Evolutionary conservation across 2,797 vertebrate species (phyloP), one percentile per base, ranked within the genome.

Genomic region (Tapera naevia): DNA sequence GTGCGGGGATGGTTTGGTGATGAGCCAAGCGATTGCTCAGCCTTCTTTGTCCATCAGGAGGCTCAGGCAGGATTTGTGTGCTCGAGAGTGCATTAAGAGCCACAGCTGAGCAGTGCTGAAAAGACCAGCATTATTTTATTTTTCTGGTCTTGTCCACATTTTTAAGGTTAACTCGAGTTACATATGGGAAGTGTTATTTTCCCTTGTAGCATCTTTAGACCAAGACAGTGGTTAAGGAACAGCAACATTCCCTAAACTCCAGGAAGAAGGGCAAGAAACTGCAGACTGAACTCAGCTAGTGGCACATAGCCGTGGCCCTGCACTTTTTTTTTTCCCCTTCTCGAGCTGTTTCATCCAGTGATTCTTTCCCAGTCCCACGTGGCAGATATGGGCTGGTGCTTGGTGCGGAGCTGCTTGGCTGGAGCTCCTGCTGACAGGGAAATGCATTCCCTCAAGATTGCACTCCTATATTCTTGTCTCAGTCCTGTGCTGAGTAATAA

Each of bases 21-120:
- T 7, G 43, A 72, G 46, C 35, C 46, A 45, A 39, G 58, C 1
- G 41, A 7, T 37, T 0, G 0, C 61, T 53, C 2, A 0, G n/a
- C 76, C 19, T 45, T 24, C 0, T 32, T 78, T 51, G 32, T 57
- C 66, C 7, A 1, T 45, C n/a, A 9, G 51, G 56, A 69, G 28
- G 23, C 15, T 69, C 35, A 7, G 13, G 23, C 3, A 11, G 51
- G 72, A 17, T 46, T 39, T 45, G 5, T 2, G 13, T 1, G 1
- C 33, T 21, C 1, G 2, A 41, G 53, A 24, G 62, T 2, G 0
- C 65, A 57, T 58, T 5, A 17, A 39, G 46, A 50, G 25, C 45
- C 35, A 18, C 39, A n/a, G 56, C 32, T 45, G 80, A 22, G 11
- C 48, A 71, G 43, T 48, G 61, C 57, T 73, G 30, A n/a, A 65